Base-by-base conservation (phyloP, 2,797 vertebrate species). In the Pelochelys cantorii region DNA sequence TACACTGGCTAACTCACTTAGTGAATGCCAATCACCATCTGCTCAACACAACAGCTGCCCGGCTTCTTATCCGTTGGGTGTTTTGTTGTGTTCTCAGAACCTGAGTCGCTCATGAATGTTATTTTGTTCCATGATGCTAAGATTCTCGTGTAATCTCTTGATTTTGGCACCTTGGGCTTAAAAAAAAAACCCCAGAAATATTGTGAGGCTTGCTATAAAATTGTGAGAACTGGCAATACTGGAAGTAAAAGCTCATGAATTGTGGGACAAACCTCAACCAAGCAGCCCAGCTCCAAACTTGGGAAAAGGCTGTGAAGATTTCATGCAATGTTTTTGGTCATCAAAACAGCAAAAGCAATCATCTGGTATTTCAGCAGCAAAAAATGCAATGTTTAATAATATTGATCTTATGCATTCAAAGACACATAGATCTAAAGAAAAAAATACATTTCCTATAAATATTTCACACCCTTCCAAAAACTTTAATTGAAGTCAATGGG, bases 401-500 rank as follows among this genome's bases (percentile, higher is more conserved):
- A 93, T 91, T 94, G 91, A 91, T 95, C 94, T 86, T 75, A 27
- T 53, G 78, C 87, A 75, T 90, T 92, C 95, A 42, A 85, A 95
- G 85, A 81, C 93, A 96, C 95, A 94, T 94, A 96, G 96, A 96
- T 96, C 95, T 96, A 95, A 93, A 95, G 90, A 94, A 91, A 93
- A 42, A 95, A 92, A 86, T 54, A 87, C 85, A 52, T 92, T 55
- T 93, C 81, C 85, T 87, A 90, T 31, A 68, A 68, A 68, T 65
- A 65, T 34, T 68, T 68, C 65, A 34, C 18, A 23, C 57, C 25
- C 62, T 31, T 31, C 29, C 62, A n/a, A 65, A 65, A 65, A 31
- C 29, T 62, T 14, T 34, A 17, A 34, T 29, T 34, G n/a, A 68
- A 34, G 17, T 68, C n/a, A 68, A n/a, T 65, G 31, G 15, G 31